Evolutionary conservation across 1,140 invertebrate genomes (phyloP).

Genomic region (Solenopsis invicta): DNA sequence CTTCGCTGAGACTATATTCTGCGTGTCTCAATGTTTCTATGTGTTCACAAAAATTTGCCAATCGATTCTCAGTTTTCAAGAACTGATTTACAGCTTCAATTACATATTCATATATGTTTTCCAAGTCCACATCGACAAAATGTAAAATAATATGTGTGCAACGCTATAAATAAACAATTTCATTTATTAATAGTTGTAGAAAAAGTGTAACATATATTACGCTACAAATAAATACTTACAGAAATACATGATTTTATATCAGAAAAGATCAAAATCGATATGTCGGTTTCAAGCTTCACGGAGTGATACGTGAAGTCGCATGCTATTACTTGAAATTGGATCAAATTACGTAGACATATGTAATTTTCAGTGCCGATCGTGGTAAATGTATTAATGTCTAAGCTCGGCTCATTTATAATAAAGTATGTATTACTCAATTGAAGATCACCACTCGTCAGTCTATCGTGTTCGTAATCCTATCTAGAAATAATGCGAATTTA

Average conservation of each 20-base stretch:
- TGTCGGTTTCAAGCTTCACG: too few species aligned
- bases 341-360: constrained; percentile 90
- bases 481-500: constrained; percentile 85
- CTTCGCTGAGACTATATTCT: constrained; percentile 90
- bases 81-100: constrained; percentile 90
- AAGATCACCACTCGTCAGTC: constrained; percentile 93
- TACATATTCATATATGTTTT: constrained; percentile 88
- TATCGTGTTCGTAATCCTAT: constrained; percentile 94
- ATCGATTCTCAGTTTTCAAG: constrained; percentile 89
- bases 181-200: constrained; percentile 2
- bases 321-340: constrained; percentile 92
- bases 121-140: constrained; percentile 86
- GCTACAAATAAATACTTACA: constrained; percentile 85
- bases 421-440: constrained; percentile 95
- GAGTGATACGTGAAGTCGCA: too few species aligned
- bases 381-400: constrained; percentile 92
- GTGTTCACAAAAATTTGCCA: constrained; percentile 91
- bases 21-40: constrained; percentile 89
- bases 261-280: constrained; percentile 94
- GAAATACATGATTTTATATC: constrained; percentile 95
- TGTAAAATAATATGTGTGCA: constrained; percentile 89
- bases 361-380: constrained; percentile 89
- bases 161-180: constrained; percentile 86
- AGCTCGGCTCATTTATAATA: constrained; percentile 94
- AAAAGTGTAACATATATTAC: not conserved